Evolutionary conservation across 2,797 vertebrate species (phyloP).

Genomic region (Phalanger gymnotis): DNA sequence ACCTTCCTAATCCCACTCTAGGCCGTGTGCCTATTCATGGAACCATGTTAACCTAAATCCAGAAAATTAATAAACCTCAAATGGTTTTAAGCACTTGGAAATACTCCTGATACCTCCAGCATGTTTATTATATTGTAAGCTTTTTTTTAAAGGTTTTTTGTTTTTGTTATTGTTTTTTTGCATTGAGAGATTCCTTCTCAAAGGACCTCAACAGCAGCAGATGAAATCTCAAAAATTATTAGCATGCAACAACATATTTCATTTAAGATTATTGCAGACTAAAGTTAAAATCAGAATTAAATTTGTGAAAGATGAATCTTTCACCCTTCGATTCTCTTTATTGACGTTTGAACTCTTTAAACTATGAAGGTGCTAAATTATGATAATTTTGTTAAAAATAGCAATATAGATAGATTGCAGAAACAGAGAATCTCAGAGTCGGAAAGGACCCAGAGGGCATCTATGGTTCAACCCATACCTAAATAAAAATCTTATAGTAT

Average conservation of each 20-base stretch:
- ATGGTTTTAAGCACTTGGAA: slow-evolving; percentile 77
- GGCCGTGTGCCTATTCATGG: slow-evolving; percentile 82
- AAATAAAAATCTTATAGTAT: not conserved
- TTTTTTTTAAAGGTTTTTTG: slow-evolving; percentile 22
- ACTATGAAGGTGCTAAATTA: slow-evolving; percentile 29
- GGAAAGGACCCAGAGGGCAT: not conserved
- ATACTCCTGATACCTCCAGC: slow-evolving; percentile 60
- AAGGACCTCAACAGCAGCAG: slow-evolving; percentile 69
- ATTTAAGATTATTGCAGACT: slow-evolving; percentile 70
- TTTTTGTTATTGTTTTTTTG: slow-evolving; percentile 27
- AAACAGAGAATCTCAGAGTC: not conserved
- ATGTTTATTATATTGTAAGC: slow-evolving; percentile 63
- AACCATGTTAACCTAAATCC: slow-evolving; percentile 78
- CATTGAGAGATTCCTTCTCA: slow-evolving; percentile 66
- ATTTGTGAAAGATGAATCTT: slow-evolving; percentile 57
- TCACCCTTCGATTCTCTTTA: slow-evolving; percentile 46
- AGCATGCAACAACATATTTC: slow-evolving; percentile 73
- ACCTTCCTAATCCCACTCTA: slow-evolving; percentile 83
- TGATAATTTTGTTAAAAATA: not conserved
- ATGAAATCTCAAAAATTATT: slow-evolving; percentile 69
- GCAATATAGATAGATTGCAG: slow-evolving; percentile 4
- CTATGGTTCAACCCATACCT: not conserved
- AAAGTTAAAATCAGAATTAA: slow-evolving; percentile 66
- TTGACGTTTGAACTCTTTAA: slow-evolving; percentile 57
- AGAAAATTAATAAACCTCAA: slow-evolving; percentile 83